Base-by-base conservation (phyloP, 1,140 invertebrate genomes). In the Drosophila equinoxialis region DNA sequence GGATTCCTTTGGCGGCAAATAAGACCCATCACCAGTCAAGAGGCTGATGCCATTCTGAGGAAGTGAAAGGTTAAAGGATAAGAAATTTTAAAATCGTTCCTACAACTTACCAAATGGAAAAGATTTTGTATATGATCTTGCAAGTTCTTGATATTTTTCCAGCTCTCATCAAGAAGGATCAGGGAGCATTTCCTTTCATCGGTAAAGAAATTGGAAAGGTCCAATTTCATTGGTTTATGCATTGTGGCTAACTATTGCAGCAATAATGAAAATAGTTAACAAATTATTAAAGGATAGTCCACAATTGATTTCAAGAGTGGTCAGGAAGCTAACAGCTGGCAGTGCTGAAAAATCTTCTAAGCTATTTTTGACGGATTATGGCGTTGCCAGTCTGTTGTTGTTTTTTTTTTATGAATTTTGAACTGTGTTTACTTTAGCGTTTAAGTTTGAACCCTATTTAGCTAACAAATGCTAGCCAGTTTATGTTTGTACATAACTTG, bases 121-220 rank as follows among this genome's bases (percentile, higher is more conserved):
- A 87, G 45, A 8, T 58, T 77, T 57, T 87, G 79, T 14, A 89
- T 87, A 39, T 87, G 83, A 55, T 89, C 69, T 26, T 89, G 84
- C 3, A 89, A 35, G 45, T 83, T 69, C 14, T 83, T 80, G 10
- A 89, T 64, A 42, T 79, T 87, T 10, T 33, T 1, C 84, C 76
- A 87, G 0, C n/a, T 35, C 0, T 20, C 10, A 65, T 83, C 72
- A 3, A 87, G 68, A 0, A 77, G 68, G 1, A 87, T 45, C 13
- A 89, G 61, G 6, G 77, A 77, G 30, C 65, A 68, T 4, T 65
- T 63, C 0, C 78, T 81, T 11, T 59, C 78, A 48, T 79, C 81
- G 14, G n/a, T 72, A 20, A 91, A 91, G 37, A 83, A 91, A 11
- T 69, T 63, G 0, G 76, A 74, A 10, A 91, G 26, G 48, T 91